Evolutionary conservation across 2,888 invertebrate species (phyloP), one percentile per base, ranked within the genome.

Genomic region (Melanostoma scalare): DNA sequence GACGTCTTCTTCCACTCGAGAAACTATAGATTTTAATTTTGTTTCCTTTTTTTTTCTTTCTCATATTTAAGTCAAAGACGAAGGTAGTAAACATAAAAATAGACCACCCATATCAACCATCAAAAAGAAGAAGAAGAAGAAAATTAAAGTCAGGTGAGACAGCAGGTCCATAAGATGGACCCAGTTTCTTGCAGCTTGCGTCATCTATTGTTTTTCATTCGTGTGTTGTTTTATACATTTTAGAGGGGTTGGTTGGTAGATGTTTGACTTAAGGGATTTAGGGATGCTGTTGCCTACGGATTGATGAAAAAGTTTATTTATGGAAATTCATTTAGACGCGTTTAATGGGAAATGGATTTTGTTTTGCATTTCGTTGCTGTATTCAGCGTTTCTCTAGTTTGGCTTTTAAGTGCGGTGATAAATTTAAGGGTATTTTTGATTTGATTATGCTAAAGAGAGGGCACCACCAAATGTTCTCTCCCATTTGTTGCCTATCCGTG

Each of bases 301-400:
- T 71, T 76, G 81, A 76, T 67, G 60, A 60, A 65, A 58, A 81
- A 67, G 76, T 81, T 81, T 81, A 81, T 81, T 81, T 81, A 81
- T 81, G 81, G 81, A 81, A 81, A 81, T 81, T 81, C 71, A 81
- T 76, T 81, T 81, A 67, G 65, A 67, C 76, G 60, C 71, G 58
- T 76, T 76, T 81, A 81, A 81, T 81, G 71, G 76, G 69, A 76
- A 81, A 55, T 60, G 71, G 81, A 81, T 81, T 71, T 20, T 81
- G 67, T 72, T 81, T 81, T 67, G 60, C 60, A 72, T 81, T 76
- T 60, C 42, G 48, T 69, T 75, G 35, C 20, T 20, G 20, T 20
- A 20, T 20, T 20, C 20, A 20, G 20, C 53, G 50, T 44, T 38
- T 68, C 3, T 42, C 42, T 60, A 68, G 60, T 76, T 80, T 71